Evolutionary conservation across 2,888 invertebrate species (phyloP).

Genomic region (Melinaea menophilus): DNA sequence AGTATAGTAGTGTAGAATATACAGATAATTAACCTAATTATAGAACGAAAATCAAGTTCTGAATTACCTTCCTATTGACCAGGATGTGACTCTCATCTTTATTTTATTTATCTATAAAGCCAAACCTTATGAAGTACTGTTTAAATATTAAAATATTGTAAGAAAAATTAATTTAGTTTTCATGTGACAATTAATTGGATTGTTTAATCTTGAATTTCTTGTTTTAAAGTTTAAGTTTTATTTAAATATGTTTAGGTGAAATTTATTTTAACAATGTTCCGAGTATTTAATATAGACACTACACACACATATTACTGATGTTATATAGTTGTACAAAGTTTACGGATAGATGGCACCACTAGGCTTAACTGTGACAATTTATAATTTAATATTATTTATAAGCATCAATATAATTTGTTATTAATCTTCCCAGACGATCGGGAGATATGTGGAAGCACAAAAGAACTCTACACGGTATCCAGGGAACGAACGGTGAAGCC

Average conservation of each 20-base stretch:
- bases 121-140: too few relatives aligned
- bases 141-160: too few relatives aligned
- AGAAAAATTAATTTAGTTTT: too few relatives aligned
- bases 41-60: neutral
- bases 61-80: neutral
- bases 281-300: neutral
- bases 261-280: neutral
- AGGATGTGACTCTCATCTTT: too few relatives aligned
- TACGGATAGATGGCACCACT: conserved; percentile 3
- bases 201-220: too few relatives aligned
- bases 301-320: neutral
- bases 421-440: conserved; percentile 49
- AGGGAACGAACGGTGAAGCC: conserved; percentile 30
- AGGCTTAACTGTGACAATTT: neutral
- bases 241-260: too few relatives aligned
- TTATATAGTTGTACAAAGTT: neutral
- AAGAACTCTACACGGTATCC: conserved; percentile 64
- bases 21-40: neutral
- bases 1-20: too few relatives aligned
- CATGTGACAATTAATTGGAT: too few relatives aligned
- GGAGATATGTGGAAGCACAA: conserved; percentile 76
- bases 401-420: too few relatives aligned
- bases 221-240: too few relatives aligned
- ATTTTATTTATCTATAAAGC: too few relatives aligned
- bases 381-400: neutral